Base-by-base conservation (phyloP, 2,888 invertebrate species). In the Drosophila dives region DNA sequence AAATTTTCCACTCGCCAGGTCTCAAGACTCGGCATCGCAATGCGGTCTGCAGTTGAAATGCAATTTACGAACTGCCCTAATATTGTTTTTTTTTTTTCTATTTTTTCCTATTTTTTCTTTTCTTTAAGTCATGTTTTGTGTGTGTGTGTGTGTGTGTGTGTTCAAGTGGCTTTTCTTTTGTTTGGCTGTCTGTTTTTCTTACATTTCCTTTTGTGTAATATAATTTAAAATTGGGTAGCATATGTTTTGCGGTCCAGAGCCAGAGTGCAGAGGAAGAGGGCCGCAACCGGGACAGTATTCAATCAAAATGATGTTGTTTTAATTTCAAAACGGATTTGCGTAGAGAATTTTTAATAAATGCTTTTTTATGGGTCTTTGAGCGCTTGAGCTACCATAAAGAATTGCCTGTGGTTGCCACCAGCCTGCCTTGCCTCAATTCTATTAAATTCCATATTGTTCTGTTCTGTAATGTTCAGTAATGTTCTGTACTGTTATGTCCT, bases 271-370 rank as follows among this genome's bases (percentile, higher is more conserved):
- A 29, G 29, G 29, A 6, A 29, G 50, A 36, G 54, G 66, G 53
- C 36, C 15, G 50, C 48, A 40, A 58, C 64, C 53, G 59, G 54
- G 64, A 75, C 69, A 72, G 75, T 73, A 79, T 91, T 87, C 91
- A 88, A 90, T 87, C 91, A 90, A 90, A 90, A 90, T 90, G 80
- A 90, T 87, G 87, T 87, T 90, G 77, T 91, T 91, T 90, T 88
- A 91, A 90, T 87, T 90, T 82, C 71, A 45, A 72, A 82, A 79
- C 72, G 75, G 86, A 90, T 82, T 90, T 91, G 86, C 86, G 90
- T 90, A 73, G 74, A 90, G 86, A 90, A 90, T 87, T 90, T 90
- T 69, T 88, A 90, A 90, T 90, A 90, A 90, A 90, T 90, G 85
- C 55, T 73, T 75, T 80, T 71, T 77, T 72, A 76, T 50, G 70